A percentile compares a stretch with the other conserved stretches of the same genome.
Evolutionary conservation across 35 echinoderm and acorn worm genomes (phyloP).

Genomic region (Lytechinus pictus): DNA sequence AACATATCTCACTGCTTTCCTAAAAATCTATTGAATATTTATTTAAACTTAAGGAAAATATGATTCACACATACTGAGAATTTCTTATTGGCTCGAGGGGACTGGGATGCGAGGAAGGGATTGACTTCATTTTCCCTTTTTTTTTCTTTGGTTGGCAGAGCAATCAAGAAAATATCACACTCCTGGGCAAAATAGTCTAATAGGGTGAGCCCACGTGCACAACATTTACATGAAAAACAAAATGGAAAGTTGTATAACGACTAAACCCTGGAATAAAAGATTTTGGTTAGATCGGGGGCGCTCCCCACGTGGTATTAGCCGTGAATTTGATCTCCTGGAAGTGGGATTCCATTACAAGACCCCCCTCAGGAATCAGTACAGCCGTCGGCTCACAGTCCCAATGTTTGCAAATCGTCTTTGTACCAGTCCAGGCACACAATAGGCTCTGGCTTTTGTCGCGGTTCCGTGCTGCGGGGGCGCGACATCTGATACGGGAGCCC

Average conservation of each 20-base stretch:
- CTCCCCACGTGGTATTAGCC: conserved; percentile 32
- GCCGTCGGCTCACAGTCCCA: conserved; percentile 37
- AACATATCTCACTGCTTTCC: background rate
- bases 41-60: background rate
- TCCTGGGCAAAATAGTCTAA: conserved; percentile 19
- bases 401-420: conserved; percentile 59
- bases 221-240: conserved; percentile 42
- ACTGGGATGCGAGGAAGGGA: background rate
- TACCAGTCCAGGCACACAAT: conserved; percentile 47
- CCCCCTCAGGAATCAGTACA: conserved; percentile 46
- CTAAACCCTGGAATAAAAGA: background rate
- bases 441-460: conserved; percentile 38
- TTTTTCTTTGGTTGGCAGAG: background rate
- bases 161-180: conserved; percentile 32
- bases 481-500: conserved; percentile 47
- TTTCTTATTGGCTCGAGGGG: background rate
- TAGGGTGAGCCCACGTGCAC: conserved; percentile 39
- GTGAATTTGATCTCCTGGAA: conserved; percentile 47
- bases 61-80: background rate
- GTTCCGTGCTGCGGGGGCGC: conserved; percentile 40
- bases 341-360: conserved; percentile 52
- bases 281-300: background rate
- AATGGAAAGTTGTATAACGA: conserved; percentile 21
- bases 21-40: background rate
- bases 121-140: conserved; percentile 20